phyloP scores from a whole-genome alignment of 2,797 vertebrate genomes.

The Oceanodroma leucorhoa region DNA sequence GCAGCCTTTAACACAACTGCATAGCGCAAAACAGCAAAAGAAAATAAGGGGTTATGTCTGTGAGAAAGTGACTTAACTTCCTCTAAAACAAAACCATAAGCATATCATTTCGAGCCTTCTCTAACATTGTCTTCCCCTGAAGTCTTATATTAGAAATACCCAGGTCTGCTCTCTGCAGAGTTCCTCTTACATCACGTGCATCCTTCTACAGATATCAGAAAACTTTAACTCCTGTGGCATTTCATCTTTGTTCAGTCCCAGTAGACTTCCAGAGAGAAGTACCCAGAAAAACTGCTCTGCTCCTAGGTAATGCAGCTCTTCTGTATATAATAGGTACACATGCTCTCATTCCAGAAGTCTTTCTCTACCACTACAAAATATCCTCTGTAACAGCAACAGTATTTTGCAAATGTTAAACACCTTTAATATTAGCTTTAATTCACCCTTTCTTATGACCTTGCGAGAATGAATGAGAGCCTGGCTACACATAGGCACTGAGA shows the following conservation, averaged over 20 bases:
- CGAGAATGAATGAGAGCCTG: accelerated
- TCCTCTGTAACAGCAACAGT: not conserved
- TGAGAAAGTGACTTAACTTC: not conserved
- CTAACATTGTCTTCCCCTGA: not conserved
- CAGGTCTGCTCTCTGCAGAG: not conserved
- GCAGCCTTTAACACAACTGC: not conserved
- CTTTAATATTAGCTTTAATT: not conserved
- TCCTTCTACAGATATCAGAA: not conserved
- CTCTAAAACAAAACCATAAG: not conserved
- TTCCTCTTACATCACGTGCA: not conserved
- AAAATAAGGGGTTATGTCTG: not conserved
- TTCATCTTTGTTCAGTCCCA: not conserved
- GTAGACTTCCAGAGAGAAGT: not conserved
- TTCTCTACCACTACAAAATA: not conserved
- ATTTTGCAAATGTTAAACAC: not conserved
- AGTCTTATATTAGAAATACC: not conserved
- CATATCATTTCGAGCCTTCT: not conserved
- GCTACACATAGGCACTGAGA: not conserved
- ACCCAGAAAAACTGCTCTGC: not conserved
- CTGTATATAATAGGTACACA: not conserved
- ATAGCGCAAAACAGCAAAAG: not conserved
- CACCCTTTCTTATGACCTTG: not conserved
- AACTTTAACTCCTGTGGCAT: not conserved
- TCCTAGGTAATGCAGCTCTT: not conserved
- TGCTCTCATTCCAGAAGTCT: not conserved